These are phyloP conservation scores for Syngnathoides biaculeatus DNA, from an alignment of 2,113 vertebrate species.

Conservation along the genomic window DNA sequence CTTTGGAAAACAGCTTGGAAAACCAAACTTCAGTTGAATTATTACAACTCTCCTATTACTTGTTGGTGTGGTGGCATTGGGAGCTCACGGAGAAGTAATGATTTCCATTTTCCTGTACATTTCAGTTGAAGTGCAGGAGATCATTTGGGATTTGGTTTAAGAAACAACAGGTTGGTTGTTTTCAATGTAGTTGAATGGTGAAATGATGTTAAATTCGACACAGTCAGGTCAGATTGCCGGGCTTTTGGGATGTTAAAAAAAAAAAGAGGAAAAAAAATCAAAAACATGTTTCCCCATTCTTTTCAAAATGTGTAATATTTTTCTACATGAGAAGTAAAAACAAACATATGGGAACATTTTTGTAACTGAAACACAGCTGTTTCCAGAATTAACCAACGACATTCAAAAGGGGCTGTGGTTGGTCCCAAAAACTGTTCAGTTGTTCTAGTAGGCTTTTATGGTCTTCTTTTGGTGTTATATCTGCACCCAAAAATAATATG, in stretches of 20 bases:
- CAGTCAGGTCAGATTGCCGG: background rate
- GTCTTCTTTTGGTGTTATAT: no score
- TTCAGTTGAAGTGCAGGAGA: slow-evolving; percentile 53
- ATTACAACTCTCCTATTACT: slow-evolving; percentile 64
- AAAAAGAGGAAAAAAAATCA: background rate
- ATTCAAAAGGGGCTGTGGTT: no score
- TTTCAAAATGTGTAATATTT: slow-evolving; percentile 1
- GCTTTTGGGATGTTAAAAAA: background rate
- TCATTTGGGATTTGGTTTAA: slow-evolving; percentile 20
- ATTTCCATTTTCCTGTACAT: slow-evolving; percentile 64
- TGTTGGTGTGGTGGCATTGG: slow-evolving; percentile 62
- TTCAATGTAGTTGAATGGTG: background rate
- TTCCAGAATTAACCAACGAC: no score
- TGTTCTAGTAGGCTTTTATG: no score
- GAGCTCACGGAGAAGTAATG: slow-evolving; percentile 59
- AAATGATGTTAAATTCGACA: background rate
- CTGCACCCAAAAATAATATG: no score
- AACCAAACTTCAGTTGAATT: slow-evolving; percentile 63
- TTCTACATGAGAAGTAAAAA: no score
- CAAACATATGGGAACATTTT: no score
- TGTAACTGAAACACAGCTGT: no score
- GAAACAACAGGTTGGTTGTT: slow-evolving; percentile 1
- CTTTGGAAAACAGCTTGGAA: slow-evolving; percentile 67
- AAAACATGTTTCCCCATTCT: slow-evolving; percentile 21
- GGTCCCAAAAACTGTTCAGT: no score